Base-by-base conservation (phyloP, 2,888 invertebrate genomes). In the Stenolophus ochropezus region DNA sequence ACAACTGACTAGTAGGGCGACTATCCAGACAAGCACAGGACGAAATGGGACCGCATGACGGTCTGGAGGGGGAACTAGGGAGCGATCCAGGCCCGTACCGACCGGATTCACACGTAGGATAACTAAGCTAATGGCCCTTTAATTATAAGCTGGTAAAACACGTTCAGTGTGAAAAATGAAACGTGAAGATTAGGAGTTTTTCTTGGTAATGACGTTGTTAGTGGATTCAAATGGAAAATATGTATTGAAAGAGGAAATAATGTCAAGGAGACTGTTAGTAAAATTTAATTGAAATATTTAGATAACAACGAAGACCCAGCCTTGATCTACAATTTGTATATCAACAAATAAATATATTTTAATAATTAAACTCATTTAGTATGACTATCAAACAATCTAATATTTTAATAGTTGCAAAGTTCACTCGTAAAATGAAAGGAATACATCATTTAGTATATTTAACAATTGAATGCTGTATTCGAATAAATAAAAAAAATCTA, bases 11-110 rank as follows among this genome's bases (percentile, higher is more conserved):
- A 27, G 14, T 65, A 8, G 4, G 27, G 16, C 33, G 65, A 11
- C 23, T 61, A 61, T 61, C 76, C 76, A 76, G 76, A 76, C 76
- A 58, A 11, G 27, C 56, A 53, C 53, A 58, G 49, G 76, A 25
- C 33, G 58, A 20, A 76, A 56, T 27, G 56, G 65, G 76, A 76
- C 53, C 11, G 56, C 23, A 61, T 69, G 65, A 16, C 33, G 16
- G 33, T 69, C 27, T 69, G 65, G 65, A 69, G 65, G 65, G 65
- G 65, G 65, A 69, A 69, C 18, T 14, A 69, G 65, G 65, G 33
- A 18, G 65, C 14, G 14, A 18, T 33, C 18, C 65, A 69, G 65
- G 65, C 8, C 65, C 65, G 65, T 69, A 69, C 27, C 11, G 16
- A 21, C 33, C 4, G 65, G 33, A 69, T 69, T 69, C 16, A 69